Evolutionary conservation across 2,797 vertebrate genomes (phyloP).

Genomic region (Telmatherina bonti): DNA sequence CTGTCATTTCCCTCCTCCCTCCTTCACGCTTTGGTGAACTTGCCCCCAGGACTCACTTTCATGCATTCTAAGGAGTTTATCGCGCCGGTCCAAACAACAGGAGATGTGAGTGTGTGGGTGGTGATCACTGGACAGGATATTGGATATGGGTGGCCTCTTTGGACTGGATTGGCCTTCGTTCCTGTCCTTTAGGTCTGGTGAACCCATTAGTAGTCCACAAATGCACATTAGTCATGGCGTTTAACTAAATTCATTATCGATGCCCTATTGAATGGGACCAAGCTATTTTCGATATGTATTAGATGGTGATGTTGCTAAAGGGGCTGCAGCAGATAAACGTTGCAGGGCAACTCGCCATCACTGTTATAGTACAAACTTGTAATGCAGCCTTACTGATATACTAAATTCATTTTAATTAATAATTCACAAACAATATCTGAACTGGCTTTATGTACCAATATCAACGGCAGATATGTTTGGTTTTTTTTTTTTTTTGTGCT

Average conservation of each 20-base stretch:
- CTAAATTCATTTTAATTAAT: conserved; percentile 20
- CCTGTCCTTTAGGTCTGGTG: conserved; percentile 36
- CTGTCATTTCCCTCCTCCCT: conserved; percentile 62
- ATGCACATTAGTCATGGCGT: conserved; percentile 73
- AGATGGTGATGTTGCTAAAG: conserved; percentile 48
- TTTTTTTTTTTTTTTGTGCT: conserved; percentile 10
- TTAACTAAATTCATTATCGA: conserved; percentile 73
- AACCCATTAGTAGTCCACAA: conserved; percentile 55
- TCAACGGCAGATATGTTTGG: conserved; percentile 30
- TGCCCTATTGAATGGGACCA: conserved; percentile 69
- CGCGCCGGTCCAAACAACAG: conserved; percentile 59
- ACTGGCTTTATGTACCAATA: conserved; percentile 28
- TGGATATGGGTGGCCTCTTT: conserved; percentile 30
- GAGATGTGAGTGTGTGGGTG: conserved; percentile 48
- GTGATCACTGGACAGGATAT: conserved; percentile 48
- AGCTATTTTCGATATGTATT: conserved; percentile 64
- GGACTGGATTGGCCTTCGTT: conserved; percentile 41
- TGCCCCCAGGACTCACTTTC: conserved; percentile 71
- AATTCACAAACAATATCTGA: conserved; percentile 26
- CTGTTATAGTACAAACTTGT: conserved; percentile 6
- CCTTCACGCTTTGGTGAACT: conserved; percentile 77
- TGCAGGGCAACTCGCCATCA: conserved; percentile 4
- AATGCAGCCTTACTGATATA: conserved; percentile 5
- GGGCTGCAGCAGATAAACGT: conserved; percentile 32
- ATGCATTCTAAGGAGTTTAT: conserved; percentile 75